Percentiles rank a stretch among this genome's conserved stretches.
phyloP scores from a whole-genome alignment of 2,888 invertebrate species.

The Sicus ferrugineus region DNA sequence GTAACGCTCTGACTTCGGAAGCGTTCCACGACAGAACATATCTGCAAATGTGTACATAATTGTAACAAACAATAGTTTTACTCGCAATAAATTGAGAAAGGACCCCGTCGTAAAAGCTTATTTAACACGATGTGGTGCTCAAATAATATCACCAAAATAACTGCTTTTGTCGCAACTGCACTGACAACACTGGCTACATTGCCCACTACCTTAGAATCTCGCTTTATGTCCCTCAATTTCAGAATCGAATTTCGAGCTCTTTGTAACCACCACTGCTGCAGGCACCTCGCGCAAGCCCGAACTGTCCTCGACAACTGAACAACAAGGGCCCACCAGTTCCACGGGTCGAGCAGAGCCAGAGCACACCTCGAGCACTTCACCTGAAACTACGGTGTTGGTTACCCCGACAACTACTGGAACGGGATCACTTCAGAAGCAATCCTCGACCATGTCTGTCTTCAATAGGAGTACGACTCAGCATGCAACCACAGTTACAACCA shows the following conservation, averaged over 20 bases:
- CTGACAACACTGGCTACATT: constrained; percentile 35
- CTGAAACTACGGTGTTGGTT: constrained; percentile 51
- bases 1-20: constrained; percentile 23
- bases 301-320: constrained; percentile 64
- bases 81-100: constrained; percentile 2
- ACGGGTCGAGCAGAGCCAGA: constrained; percentile 43
- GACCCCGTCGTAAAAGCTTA: constrained; percentile 16
- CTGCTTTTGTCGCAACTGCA: constrained; percentile 21
- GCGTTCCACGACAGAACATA: constrained; percentile 27
- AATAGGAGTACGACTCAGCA: constrained; percentile 46
- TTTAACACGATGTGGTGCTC: constrained; percentile 23
- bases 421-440: constrained; percentile 33
- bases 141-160: constrained; percentile 29
- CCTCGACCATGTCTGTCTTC: constrained; percentile 41
- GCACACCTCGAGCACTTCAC: constrained; percentile 46
- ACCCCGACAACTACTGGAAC: constrained; percentile 47
- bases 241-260: constrained; percentile 55
- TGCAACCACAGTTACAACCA: constrained; percentile 53
- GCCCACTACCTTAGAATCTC: constrained; percentile 5
- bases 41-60: constrained; percentile 22
- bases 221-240: constrained; percentile 43
- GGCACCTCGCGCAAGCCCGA: constrained; percentile 46
- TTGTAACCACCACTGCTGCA: constrained; percentile 48
- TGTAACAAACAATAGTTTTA: neutral
- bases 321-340: constrained; percentile 65